phyloP scores from a whole-genome alignment of 2,888 invertebrate species.

The Drosophila suboccidentalis region DNA sequence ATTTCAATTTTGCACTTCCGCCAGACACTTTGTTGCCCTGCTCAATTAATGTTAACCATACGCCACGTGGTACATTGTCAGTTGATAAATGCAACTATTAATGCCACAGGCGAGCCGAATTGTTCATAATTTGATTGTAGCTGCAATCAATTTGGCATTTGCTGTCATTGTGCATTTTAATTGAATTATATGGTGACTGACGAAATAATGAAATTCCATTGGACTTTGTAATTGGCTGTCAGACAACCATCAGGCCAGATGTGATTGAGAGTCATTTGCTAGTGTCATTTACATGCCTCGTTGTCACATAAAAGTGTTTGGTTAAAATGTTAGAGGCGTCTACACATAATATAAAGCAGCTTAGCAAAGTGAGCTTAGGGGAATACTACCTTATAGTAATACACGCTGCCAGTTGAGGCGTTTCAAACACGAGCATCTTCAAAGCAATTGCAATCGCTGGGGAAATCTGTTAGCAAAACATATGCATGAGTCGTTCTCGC shows the following conservation, averaged over 20 bases:
- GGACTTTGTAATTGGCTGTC: slow-evolving; percentile 34
- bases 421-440: slow-evolving; percentile 36
- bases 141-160: slow-evolving; percentile 45
- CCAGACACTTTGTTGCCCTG: slow-evolving; percentile 30
- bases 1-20: slow-evolving; percentile 57
- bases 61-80: slow-evolving; percentile 49
- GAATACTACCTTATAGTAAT: slow-evolving; percentile 45
- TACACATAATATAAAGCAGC: slow-evolving; percentile 34
- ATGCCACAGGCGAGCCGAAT: slow-evolving; percentile 30
- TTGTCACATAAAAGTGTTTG: slow-evolving; percentile 53
- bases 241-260: slow-evolving; percentile 20
- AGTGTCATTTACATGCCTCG: slow-evolving; percentile 28
- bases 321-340: slow-evolving; percentile 43
- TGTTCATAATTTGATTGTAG: slow-evolving; percentile 55
- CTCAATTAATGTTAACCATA: slow-evolving; percentile 27
- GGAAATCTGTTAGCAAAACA: slow-evolving; percentile 74
- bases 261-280: slow-evolving; percentile 28
- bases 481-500: slow-evolving; percentile 43
- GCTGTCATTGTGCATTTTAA: slow-evolving; percentile 52
- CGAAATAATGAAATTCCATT: slow-evolving; percentile 16
- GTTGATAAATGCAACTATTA: slow-evolving; percentile 36
- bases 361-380: slow-evolving; percentile 68
- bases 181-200: slow-evolving; percentile 48
- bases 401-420: not conserved
- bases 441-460: slow-evolving; percentile 67